These are phyloP conservation scores for Valencia hispanica DNA, from an alignment of 2,797 vertebrate species.

Conservation along the genomic window DNA sequence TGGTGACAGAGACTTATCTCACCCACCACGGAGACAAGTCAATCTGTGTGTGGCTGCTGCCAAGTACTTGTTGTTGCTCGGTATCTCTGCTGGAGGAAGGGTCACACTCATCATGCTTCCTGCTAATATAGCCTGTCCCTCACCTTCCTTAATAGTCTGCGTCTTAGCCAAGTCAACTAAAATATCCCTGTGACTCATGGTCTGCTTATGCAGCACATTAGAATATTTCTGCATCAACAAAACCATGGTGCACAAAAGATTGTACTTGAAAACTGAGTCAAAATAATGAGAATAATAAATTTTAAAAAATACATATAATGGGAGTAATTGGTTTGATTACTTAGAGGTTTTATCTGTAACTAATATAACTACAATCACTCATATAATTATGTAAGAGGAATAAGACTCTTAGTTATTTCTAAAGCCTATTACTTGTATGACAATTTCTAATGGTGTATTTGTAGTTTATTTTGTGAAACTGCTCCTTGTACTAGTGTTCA, in stretches of 20 bases:
- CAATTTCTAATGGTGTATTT: constrained; percentile 18
- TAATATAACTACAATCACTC: too few species aligned
- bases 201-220: constrained; percentile 21
- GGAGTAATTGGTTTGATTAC: constrained; percentile 17
- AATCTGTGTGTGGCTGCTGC: constrained; percentile 61
- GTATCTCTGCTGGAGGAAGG: constrained; percentile 61
- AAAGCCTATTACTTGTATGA: neutral
- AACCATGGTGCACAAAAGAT: constrained; percentile 1
- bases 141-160: constrained; percentile 29
- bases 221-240: neutral
- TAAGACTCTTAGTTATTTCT: neutral
- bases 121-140: constrained; percentile 46
- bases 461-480: constrained; percentile 17
- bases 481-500: constrained; percentile 4
- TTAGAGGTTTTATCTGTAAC: neutral
- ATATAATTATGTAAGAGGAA: neutral
- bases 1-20: constrained; percentile 74
- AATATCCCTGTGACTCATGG: constrained; percentile 33
- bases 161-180: constrained; percentile 29
- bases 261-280: constrained; percentile 22
- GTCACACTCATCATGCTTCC: constrained; percentile 57
- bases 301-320: constrained; percentile 20
- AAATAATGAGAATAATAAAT: constrained; percentile 39
- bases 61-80: constrained; percentile 64
- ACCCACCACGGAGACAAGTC: constrained; percentile 64